Conservation (phyloP, 1,140 invertebrate species). For the Megathymus violae region DNA sequence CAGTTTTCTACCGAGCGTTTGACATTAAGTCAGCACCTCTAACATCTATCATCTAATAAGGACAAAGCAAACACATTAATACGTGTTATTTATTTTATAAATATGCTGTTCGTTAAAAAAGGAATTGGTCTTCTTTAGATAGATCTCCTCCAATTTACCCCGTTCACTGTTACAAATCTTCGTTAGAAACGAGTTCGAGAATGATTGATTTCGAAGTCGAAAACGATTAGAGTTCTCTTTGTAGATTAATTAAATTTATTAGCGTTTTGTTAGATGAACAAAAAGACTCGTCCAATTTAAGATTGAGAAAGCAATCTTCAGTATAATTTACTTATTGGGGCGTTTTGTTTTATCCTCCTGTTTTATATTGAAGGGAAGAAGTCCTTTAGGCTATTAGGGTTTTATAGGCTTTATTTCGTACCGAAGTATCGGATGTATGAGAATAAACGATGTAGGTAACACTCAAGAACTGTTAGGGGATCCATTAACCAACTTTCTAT, state of each 20-base stretch:
- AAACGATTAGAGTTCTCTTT: slow-evolving; percentile 49
- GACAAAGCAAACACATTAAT: slow-evolving; percentile 28
- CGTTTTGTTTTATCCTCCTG: slow-evolving; percentile 50
- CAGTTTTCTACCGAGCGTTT: too few species aligned
- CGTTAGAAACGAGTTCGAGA: slow-evolving; percentile 46
- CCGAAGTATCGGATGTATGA: slow-evolving; percentile 39
- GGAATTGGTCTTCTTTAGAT: slow-evolving; percentile 49
- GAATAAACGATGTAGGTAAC: slow-evolving; percentile 38
- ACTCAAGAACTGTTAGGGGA: slow-evolving; percentile 24
- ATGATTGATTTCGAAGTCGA: slow-evolving; percentile 61
- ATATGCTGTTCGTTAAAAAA: slow-evolving; percentile 46
- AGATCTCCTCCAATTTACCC: slow-evolving; percentile 44
- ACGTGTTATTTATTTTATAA: slow-evolving; percentile 48
- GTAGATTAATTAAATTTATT: slow-evolving; percentile 61
- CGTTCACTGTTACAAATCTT: slow-evolving; percentile 63
- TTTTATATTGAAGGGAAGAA: slow-evolving; percentile 44
- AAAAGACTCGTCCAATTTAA: slow-evolving; percentile 49
- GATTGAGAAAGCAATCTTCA: slow-evolving; percentile 55
- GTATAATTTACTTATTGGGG: slow-evolving; percentile 60
- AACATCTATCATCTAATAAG: slow-evolving; percentile 31
- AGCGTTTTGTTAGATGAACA: slow-evolving; percentile 58
- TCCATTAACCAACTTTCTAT: slow-evolving; percentile 30
- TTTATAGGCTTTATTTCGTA: slow-evolving; percentile 43
- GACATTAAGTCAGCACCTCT: too few species aligned
- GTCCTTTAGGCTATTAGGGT: slow-evolving; percentile 44